Evolutionary conservation across 2,888 invertebrate genomes (phyloP).

Genomic region (Clostera curtula): DNA sequence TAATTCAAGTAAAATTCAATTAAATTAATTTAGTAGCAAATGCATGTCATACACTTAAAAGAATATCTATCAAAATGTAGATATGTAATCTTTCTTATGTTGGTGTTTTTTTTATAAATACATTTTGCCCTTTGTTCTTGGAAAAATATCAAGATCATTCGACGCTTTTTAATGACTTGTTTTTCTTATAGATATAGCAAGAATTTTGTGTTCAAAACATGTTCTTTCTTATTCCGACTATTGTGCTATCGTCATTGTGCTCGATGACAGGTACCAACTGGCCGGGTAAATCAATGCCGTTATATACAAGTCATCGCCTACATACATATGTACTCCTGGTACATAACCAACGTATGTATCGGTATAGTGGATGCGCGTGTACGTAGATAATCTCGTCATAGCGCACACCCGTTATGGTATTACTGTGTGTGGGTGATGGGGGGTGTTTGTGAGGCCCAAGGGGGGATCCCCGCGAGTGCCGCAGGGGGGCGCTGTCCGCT

Average conservation of each 20-base stretch:
- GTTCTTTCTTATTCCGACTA: constrained; percentile 40
- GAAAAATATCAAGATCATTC: too few relatives aligned
- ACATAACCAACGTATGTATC: constrained; percentile 55
- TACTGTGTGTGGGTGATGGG: constrained; percentile 58
- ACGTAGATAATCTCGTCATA: constrained; percentile 74
- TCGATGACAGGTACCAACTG: constrained; percentile 58
- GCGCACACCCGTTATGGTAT: constrained; percentile 74
- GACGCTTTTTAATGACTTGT: too few relatives aligned
- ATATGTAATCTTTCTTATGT: too few relatives aligned
- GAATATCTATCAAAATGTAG: too few relatives aligned
- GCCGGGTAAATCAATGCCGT: constrained; percentile 64
- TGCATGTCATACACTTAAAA: too few relatives aligned
- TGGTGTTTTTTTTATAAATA: too few relatives aligned
- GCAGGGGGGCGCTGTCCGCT: constrained; percentile 65
- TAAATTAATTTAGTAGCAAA: too few relatives aligned
- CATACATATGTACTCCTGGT: constrained; percentile 51
- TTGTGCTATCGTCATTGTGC: constrained; percentile 46
- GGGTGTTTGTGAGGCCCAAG: constrained; percentile 26
- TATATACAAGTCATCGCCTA: constrained; percentile 62
- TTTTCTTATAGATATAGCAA: too few relatives aligned
- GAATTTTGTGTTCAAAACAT: not conserved
- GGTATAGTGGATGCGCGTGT: constrained; percentile 57
- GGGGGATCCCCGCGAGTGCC: constrained; percentile 47
- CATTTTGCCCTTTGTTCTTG: too few relatives aligned
- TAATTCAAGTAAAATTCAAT: too few relatives aligned